Evolutionary conservation across 2,888 invertebrate species (phyloP), one percentile per base, ranked within the genome.

Genomic region (Scaptomyza reducta): DNA sequence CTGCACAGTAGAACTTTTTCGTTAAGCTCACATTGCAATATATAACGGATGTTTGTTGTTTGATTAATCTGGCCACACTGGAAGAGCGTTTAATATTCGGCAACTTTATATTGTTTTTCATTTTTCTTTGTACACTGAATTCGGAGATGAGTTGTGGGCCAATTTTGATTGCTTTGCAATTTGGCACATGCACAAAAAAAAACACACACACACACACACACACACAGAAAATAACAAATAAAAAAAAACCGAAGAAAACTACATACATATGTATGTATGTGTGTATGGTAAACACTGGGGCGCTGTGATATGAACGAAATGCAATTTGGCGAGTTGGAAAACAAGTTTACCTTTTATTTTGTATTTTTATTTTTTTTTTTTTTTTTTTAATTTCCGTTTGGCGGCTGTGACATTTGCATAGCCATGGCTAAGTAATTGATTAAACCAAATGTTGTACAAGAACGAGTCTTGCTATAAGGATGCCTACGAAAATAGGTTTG

Each of bases 351-450:
- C 81, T 75, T 66, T 59, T 16, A 53, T 40, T 45, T 6, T 49
- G 22, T 50, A 70, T n/a, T 41, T 33, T 6, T 49, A 27, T 50
- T 74, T n/a, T 41, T 33, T 1, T 35, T 44, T 6, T 49, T 31
- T 50, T 74, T n/a, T 41, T 38, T 50, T 84, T 50, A 72, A 74
- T 79, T 76, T 70, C 61, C 70, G 61, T 46, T 75, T 33, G 60
- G 63, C 51, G 67, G 56, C 70, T 63, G 64, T 68, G 73, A 84
- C 77, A 81, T 87, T 82, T 87, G 76, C 76, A 78, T 83, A 76
- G 62, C 47, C 70, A 68, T 61, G 56, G 29, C 64, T 47, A 35
- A 49, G 14, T 50, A 38, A 38, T 35, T 38, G 14, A 25, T 50
- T 16, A 11, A 45, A 46, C 40, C 31, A 35, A 61, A 53, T 16